Evolutionary conservation across 2,888 invertebrate species (phyloP).

Genomic region (Bombylius major): DNA sequence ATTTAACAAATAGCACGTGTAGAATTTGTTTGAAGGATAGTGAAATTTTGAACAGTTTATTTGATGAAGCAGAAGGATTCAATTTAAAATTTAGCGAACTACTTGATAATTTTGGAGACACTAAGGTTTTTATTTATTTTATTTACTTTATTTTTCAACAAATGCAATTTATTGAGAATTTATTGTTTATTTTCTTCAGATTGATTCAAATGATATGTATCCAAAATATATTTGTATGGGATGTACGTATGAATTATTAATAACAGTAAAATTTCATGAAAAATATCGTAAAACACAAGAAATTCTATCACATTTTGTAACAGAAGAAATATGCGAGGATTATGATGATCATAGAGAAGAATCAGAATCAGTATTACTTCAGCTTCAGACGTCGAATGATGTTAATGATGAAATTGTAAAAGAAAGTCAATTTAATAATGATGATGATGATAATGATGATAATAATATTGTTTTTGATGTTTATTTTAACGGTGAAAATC

Average conservation of each 20-base stretch:
- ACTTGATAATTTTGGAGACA: constrained; percentile 23
- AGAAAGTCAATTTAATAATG: background rate
- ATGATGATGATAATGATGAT: background rate
- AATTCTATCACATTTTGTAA: constrained; percentile 13
- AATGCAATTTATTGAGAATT: background rate
- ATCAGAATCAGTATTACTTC: too few species aligned
- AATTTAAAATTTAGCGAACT: constrained; percentile 24
- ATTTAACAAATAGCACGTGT: constrained; percentile 22
- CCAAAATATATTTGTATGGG: constrained; percentile 30
- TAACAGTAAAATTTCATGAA: constrained; percentile 27
- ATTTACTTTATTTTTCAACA: background rate
- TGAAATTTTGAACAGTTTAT: constrained; percentile 26
- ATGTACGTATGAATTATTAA: constrained; percentile 29
- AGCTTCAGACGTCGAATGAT: too few species aligned
- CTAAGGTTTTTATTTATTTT: constrained; percentile 17
- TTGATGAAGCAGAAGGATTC: constrained; percentile 27
- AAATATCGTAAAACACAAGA: constrained; percentile 26
- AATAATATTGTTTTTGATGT: background rate
- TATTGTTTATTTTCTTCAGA: constrained; percentile 14
- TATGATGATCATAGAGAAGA: background rate
- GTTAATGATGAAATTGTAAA: background rate
- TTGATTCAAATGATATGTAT: constrained; percentile 20
- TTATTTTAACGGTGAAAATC: background rate
- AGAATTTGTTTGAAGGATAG: constrained; percentile 28
- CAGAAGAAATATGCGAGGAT: background rate